Conservation (phyloP, 2,113 vertebrate genomes). For the Herpetotheres cachinnans region DNA sequence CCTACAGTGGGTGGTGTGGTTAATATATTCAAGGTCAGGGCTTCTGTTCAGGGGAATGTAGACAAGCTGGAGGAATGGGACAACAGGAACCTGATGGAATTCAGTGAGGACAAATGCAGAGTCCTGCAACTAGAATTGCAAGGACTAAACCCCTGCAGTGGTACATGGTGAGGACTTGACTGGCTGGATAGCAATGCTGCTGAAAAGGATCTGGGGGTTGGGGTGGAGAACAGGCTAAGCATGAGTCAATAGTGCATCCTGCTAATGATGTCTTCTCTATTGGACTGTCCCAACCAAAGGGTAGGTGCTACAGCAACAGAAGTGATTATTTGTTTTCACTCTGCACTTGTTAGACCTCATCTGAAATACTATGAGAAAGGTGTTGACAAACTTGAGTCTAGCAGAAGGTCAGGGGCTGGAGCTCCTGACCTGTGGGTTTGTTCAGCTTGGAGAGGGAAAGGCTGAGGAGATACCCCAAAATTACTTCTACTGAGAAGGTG, state of each 20-base stretch:
- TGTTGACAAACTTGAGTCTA: not conserved
- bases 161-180: not conserved
- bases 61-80: not conserved
- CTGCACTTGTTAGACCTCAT: not conserved
- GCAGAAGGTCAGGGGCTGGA: not conserved
- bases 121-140: not conserved
- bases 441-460: not conserved
- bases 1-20: not conserved
- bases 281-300: not conserved
- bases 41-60: not conserved
- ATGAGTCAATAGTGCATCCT: not conserved
- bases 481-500: not conserved
- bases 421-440: not conserved
- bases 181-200: not conserved
- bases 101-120: not conserved
- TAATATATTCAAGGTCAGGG: not conserved
- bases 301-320: not conserved
- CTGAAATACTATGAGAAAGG: not conserved
- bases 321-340: not conserved
- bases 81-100: not conserved
- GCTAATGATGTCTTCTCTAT: not conserved
- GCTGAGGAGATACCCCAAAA: not conserved
- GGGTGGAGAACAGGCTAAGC: not conserved
- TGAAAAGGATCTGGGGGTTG: not conserved
- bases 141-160: not conserved